These are phyloP conservation scores for Orientallactaga bullata DNA, from an alignment of 2,113 vertebrate species.

Conservation along the genomic window DNA sequence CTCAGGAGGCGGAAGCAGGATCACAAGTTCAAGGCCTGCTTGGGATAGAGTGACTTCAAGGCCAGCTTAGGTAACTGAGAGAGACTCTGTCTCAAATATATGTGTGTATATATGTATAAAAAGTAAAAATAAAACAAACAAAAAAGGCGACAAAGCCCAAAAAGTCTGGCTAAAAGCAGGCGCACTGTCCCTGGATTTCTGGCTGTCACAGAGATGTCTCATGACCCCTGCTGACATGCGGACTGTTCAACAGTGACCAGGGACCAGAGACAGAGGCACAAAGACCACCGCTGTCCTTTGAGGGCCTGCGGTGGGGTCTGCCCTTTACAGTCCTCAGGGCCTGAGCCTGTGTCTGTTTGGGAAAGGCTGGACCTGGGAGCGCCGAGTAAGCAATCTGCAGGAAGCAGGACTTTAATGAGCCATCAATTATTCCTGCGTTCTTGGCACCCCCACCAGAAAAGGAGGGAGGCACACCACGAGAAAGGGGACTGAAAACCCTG, in stretches of 20 bases:
- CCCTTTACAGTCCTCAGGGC: background rate
- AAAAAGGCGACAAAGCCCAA: background rate
- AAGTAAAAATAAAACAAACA: background rate
- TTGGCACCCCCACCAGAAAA: slow-evolving; percentile 46
- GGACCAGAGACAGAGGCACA: background rate
- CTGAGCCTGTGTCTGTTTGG: background rate
- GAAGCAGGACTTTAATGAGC: slow-evolving; percentile 74
- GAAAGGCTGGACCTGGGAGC: slow-evolving; percentile 1
- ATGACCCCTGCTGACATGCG: background rate
- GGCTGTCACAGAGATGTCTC: background rate
- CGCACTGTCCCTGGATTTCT: background rate
- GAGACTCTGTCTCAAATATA: background rate
- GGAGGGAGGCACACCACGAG: slow-evolving; percentile 57
- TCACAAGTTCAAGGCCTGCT: background rate
- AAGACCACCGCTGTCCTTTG: background rate
- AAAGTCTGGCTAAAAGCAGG: background rate
- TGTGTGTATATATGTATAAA: too few species aligned
- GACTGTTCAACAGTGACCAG: background rate
- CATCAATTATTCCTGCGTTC: slow-evolving; percentile 63
- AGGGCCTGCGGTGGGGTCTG: background rate
- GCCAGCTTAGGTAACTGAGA: background rate
- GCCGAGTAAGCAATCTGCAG: slow-evolving; percentile 72
- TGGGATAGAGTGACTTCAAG: background rate
- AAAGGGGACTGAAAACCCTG: slow-evolving; percentile 72
- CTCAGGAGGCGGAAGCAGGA: background rate